Evolutionary conservation across 92 coral and sea anemone species (phyloP), one percentile per base, ranked within the genome.

Genomic region (Epizoanthus illoricatus): DNA sequence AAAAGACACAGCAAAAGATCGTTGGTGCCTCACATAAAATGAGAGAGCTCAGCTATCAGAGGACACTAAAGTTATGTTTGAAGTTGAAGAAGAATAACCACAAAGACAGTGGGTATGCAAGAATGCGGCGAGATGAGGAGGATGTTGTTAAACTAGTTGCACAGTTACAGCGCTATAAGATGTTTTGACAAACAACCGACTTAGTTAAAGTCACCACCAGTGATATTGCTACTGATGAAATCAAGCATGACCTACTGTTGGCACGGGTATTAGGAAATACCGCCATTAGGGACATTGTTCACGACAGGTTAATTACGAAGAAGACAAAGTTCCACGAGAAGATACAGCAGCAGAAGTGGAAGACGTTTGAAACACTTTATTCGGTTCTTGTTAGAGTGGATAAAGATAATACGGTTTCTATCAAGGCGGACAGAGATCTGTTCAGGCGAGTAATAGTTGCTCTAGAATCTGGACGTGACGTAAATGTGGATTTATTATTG

Each of bases 61-160:
- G n/a, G n/a, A n/a, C n/a, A 91, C 84, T 15, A 90, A 88, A 84
- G 81, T 74, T 56, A 90, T 87, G 91, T 83, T 89, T 79, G 52
- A 78, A 45, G 73, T 86, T 61, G 67, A 84, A 90, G 18, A 88
- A 73, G 45, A 72, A 45, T 84, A 52, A 73, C 16, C 87, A 85
- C 71, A 87, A 58, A 62, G 85, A 85, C 54, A 67, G 42, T 7
- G 89, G 90, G 72, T 52, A 70, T 20, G 33, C 88, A 54, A 89
- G 83, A 62, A 76, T 81, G 52, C 76, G 81, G 5, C 87, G 83
- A 17, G 90, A 89, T 66, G 87, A 86, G 79, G 92, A 75, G 33
- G 92, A 86, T 64, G 79, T n/a, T n/a, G n/a, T n/a, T n/a, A n/a
- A n/a, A n/a, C n/a, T n/a, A n/a, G n/a, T n/a, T n/a, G n/a, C n/a